Percentiles rank a stretch among this genome's conserved stretches.
Conservation (phyloP, 2,797 vertebrate species). For the Cirrhinus molitorella region DNA sequence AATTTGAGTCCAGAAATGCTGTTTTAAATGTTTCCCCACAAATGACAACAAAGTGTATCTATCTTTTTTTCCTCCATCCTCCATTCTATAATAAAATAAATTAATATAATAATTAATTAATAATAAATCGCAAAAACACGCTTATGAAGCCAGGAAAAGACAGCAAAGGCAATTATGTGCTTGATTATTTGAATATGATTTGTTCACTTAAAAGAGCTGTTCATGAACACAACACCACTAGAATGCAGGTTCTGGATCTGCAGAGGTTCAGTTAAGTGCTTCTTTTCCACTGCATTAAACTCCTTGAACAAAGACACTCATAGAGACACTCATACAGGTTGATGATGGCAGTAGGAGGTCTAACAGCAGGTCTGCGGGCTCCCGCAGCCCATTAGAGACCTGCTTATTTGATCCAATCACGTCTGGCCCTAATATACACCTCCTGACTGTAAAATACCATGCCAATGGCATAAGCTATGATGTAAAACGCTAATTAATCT, state of each 20-base stretch:
- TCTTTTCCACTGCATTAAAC: slow-evolving; percentile 33
- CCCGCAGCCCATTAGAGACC: background rate
- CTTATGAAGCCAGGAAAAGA: background rate
- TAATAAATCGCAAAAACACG: background rate
- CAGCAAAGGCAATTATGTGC: background rate
- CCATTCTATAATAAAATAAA: background rate
- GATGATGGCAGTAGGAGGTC: slow-evolving; percentile 10
- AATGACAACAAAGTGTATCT: background rate
- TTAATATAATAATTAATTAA: background rate
- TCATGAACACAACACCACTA: background rate
- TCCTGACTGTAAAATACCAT: background rate
- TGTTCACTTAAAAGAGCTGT: background rate
- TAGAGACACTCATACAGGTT: slow-evolving; percentile 10
- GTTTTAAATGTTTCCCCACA: background rate
- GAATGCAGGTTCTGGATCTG: background rate
- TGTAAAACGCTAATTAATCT: background rate
- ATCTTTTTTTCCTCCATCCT: background rate
- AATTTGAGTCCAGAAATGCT: background rate
- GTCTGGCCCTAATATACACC: background rate
- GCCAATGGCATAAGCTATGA: background rate
- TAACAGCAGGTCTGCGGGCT: slow-evolving; percentile 14
- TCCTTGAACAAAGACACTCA: slow-evolving; percentile 18
- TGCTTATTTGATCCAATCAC: background rate
- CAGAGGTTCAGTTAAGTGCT: slow-evolving; percentile 51
- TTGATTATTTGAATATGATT: background rate